These are phyloP conservation scores for Crotalus tigris DNA, from an alignment of 2,113 vertebrate species.

Conservation along the genomic window DNA sequence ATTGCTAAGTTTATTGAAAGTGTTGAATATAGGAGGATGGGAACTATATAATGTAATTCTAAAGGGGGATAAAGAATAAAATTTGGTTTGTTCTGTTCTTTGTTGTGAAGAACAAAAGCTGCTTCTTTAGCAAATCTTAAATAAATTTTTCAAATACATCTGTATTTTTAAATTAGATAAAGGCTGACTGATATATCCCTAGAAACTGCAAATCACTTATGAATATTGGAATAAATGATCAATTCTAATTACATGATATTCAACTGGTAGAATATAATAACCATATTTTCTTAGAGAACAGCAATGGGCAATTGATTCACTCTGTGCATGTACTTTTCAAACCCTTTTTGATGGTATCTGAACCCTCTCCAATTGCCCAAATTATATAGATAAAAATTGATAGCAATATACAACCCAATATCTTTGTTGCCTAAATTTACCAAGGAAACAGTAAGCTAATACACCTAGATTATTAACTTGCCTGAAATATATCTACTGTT, in stretches of 20 bases:
- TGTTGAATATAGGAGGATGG: neutral
- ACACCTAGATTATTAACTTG: neutral
- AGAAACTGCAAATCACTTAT: neutral
- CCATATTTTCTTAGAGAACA: neutral
- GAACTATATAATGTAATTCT: neutral
- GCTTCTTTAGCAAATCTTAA: neutral
- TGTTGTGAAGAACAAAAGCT: neutral
- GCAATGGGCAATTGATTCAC: neutral
- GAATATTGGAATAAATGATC: neutral
- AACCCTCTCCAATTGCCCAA: neutral
- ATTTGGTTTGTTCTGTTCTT: neutral
- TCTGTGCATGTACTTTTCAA: neutral
- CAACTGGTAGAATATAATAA: neutral
- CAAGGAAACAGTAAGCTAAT: neutral
- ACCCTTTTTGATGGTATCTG: neutral
- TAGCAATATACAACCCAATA: neutral
- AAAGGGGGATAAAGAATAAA: neutral
- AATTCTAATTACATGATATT: neutral
- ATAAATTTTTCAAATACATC: neutral
- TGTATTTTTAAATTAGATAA: neutral
- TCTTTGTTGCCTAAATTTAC: neutral
- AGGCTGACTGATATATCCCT: neutral
- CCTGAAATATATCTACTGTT: neutral
- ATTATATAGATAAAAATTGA: neutral
- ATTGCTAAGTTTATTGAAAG: neutral